phyloP scores from a whole-genome alignment of 2,797 vertebrate genomes.

The Avahi laniger region DNA sequence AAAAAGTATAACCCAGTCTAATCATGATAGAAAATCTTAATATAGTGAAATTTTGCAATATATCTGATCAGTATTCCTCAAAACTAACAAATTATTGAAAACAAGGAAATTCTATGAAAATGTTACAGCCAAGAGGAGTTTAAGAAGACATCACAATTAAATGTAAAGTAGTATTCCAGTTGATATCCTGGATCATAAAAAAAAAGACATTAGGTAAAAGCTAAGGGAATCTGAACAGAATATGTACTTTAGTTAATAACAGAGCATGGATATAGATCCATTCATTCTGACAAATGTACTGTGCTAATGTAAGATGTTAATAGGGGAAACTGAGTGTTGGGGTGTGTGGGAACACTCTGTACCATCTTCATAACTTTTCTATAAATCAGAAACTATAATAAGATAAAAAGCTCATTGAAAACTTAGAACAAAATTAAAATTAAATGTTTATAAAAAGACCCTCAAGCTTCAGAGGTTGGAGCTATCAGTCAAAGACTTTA shows the following conservation, averaged over 20 bases:
- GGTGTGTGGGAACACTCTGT: background rate
- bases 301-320: background rate
- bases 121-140: background rate
- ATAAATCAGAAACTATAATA: background rate
- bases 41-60: background rate
- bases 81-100: background rate
- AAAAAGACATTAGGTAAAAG: background rate
- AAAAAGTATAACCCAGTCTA: background rate
- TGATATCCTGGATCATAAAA: background rate
- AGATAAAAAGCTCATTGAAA: background rate
- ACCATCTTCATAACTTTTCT: background rate
- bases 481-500: background rate
- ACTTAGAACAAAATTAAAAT: background rate
- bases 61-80: background rate
- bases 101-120: background rate
- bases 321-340: background rate
- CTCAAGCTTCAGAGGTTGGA: background rate
- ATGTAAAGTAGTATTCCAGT: background rate
- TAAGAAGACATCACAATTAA: background rate
- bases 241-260: background rate
- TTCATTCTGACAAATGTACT: background rate
- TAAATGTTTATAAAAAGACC: background rate
- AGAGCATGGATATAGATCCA: background rate
- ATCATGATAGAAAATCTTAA: background rate
- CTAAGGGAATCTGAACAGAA: background rate